Evolutionary conservation across 2,797 vertebrate species (phyloP).

Genomic region (Melanotaenia trifasciata): DNA sequence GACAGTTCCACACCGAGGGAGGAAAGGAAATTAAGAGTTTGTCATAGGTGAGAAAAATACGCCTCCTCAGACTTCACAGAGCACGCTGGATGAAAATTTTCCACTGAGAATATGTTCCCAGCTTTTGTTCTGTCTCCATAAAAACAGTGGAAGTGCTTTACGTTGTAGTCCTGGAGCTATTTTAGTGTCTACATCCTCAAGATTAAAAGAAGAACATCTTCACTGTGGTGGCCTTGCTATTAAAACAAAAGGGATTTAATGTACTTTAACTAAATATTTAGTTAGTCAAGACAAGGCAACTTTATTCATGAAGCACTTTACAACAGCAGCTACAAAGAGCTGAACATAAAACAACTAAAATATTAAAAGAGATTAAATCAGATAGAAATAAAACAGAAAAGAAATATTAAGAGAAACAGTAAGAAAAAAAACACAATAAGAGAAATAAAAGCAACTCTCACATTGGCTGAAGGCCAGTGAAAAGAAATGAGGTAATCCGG

Average conservation of each 20-base stretch:
- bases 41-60: slow-evolving; percentile 64
- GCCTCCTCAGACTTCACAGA: slow-evolving; percentile 54
- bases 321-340: no score
- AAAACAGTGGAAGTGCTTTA: slow-evolving; percentile 43
- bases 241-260: slow-evolving; percentile 31
- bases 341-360: no score
- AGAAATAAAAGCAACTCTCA: no score
- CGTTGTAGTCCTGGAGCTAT: slow-evolving; percentile 48
- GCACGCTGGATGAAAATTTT: slow-evolving; percentile 50
- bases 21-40: slow-evolving; percentile 62
- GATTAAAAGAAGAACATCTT: slow-evolving; percentile 37
- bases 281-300: neutral
- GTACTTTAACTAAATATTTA: slow-evolving; percentile 29
- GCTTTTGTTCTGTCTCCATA: slow-evolving; percentile 22
- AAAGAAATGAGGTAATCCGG: no score
- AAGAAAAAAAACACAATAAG: no score
- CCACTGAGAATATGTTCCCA: slow-evolving; percentile 59
- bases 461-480: no score
- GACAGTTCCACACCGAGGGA: slow-evolving; percentile 62
- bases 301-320: no score
- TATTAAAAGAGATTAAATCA: no score
- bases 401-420: no score
- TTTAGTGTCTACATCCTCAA: slow-evolving; percentile 37
- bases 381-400: no score
- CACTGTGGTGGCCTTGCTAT: slow-evolving; percentile 16